Evolutionary conservation across 2,888 invertebrate genomes (phyloP).

Genomic region (Tryphoninae sp.): DNA sequence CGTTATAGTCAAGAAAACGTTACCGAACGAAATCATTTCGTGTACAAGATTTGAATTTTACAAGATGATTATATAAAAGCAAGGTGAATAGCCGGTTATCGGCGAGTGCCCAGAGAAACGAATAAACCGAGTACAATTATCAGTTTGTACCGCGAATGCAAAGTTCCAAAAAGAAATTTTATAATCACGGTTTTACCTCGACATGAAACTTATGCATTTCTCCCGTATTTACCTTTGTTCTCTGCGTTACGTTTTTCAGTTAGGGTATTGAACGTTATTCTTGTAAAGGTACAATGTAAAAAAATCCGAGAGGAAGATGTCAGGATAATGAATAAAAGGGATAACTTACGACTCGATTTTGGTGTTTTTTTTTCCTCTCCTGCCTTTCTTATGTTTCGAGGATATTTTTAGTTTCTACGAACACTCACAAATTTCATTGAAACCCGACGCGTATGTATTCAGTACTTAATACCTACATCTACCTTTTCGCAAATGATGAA

Average conservation of each 20-base stretch:
- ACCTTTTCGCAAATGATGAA: constrained; percentile 41
- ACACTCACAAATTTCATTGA: constrained; percentile 59
- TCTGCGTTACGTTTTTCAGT: constrained; percentile 8
- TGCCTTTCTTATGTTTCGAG: neutral
- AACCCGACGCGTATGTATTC: constrained; percentile 68
- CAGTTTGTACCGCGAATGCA: neutral
- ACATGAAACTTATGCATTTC: neutral
- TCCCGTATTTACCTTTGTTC: neutral
- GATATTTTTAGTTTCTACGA: constrained; percentile 62
- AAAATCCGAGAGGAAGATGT: constrained; percentile 19
- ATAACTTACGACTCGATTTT: constrained; percentile 15
- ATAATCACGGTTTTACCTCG: neutral
- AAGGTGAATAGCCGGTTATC: neutral
- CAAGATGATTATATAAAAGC: neutral
- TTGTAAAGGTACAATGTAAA: constrained; percentile 49
- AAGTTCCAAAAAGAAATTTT: neutral
- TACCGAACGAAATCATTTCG: constrained; percentile 3
- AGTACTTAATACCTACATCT: constrained; percentile 57
- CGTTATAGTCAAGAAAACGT: neutral
- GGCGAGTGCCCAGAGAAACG: neutral
- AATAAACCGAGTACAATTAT: neutral
- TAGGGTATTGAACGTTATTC: constrained; percentile 27
- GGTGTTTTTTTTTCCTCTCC: neutral
- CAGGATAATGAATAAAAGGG: constrained; percentile 45
- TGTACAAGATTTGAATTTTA: neutral